Evolutionary conservation across 2,113 vertebrate species (phyloP), one percentile per base, ranked within the genome.

Genomic region (Anas platyrhynchos): DNA sequence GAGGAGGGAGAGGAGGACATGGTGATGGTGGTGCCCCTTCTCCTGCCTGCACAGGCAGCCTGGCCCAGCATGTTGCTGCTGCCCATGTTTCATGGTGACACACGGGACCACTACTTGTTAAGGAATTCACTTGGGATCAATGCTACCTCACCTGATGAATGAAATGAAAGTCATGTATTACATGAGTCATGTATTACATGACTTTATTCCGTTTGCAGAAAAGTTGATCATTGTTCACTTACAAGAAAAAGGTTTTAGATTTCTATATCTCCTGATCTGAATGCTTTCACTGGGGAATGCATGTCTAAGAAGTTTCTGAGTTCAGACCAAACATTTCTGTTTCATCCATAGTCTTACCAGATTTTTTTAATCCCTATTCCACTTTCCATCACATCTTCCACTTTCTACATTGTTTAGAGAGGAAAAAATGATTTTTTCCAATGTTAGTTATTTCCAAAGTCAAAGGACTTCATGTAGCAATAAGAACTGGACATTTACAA

Each of bases 51-150:
- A 1, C 25, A 25, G 17, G 14, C 71, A 66, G 21, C 11, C 15
- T 31, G 58, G 58, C 34, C 34, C 54, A 83, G 11, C 0, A 0
- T 13, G 15, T 38, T 18, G 38, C n/a, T 82, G 54, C 16, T 77
- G 72, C 27, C 61, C 2, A 0, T 10, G 9, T 77, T 66, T 34
- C 1, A 0, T 1, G 4, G 38, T 58, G 81, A 27, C 17, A 16
- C 1, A 0, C 16, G 65, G 78, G 41, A 15, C 34, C 18, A 71
- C 16, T 66, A 32, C 23, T 74, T 67, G 50, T 44, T 58, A 55
- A 43, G 52, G 18, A 89, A 22, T 36, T 72, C 16, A 11, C 21
- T 34, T 21, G 54, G 65, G 46, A 54, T 15, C 11, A 52, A 9
- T 7, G 2, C 36, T 41, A 25, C 31, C 27, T 38, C 72, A 36